phyloP scores from a whole-genome alignment of 1,140 invertebrate genomes.

The Drosophila takahashii region DNA sequence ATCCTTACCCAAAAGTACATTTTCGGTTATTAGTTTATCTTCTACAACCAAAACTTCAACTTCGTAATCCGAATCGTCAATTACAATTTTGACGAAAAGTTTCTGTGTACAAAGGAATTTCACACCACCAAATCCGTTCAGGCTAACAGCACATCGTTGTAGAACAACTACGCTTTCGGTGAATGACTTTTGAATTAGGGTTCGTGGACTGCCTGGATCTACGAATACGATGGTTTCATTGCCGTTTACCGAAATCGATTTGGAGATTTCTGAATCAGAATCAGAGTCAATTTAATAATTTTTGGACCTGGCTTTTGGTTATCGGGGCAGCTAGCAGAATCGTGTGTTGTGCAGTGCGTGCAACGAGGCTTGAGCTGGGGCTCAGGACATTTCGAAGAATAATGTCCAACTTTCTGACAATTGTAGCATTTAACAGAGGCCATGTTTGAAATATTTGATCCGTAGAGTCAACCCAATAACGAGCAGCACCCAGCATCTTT shows the following conservation, averaged over 20 bases:
- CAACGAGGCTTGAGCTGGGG: too few relatives aligned
- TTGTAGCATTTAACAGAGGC: neutral
- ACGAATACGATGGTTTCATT: neutral
- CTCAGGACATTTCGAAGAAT: too few relatives aligned
- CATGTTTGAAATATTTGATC: neutral
- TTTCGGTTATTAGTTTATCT: too few relatives aligned
- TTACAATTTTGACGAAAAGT: neutral
- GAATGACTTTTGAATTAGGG: neutral
- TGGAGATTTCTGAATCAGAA: neutral
- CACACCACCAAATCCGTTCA: too few relatives aligned
- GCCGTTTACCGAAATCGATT: neutral
- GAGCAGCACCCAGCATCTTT: too few relatives aligned
- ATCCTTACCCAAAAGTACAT: too few relatives aligned
- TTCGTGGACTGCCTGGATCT: neutral
- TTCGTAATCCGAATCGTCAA: neutral
- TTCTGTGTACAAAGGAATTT: too few relatives aligned
- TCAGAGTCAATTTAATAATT: neutral
- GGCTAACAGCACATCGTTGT: too few relatives aligned
- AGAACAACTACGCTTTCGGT: neutral
- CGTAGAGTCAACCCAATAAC: neutral
- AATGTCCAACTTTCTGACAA: neutral
- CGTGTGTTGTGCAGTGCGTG: too few relatives aligned
- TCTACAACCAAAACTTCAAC: neutral
- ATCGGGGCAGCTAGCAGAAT: neutral
- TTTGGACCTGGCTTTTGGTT: neutral